phyloP scores from a whole-genome alignment of 2,113 vertebrate species.

The Maccullochella peelii region DNA sequence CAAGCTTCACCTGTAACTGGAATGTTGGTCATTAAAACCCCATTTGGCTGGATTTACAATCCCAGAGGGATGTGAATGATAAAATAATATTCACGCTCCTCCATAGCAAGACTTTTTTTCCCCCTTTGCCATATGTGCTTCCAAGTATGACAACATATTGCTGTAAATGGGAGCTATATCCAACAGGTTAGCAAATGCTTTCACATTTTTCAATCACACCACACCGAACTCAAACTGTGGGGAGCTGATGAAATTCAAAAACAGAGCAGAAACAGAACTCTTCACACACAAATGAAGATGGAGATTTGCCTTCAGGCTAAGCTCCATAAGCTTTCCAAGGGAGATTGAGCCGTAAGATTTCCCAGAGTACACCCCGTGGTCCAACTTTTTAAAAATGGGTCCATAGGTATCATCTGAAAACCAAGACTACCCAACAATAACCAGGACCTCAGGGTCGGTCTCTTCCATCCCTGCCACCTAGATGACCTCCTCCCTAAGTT shows the following conservation, averaged over 20 bases:
- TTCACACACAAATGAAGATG: conserved; percentile 7
- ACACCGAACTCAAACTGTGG: neutral
- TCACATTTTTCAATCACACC: neutral
- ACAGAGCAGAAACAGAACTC: neutral
- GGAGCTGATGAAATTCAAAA: conserved; percentile 17
- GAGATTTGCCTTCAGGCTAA: conserved; percentile 7
- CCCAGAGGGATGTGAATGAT: neutral
- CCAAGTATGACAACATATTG: neutral
- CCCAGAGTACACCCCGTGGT: neutral
- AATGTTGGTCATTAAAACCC: neutral
- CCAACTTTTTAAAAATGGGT: neutral
- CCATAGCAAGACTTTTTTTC: neutral
- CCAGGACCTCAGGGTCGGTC: neutral
- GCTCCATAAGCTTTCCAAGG: neutral
- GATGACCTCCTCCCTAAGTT: neutral
- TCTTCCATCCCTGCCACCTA: neutral
- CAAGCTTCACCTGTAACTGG: neutral
- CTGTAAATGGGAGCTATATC: neutral
- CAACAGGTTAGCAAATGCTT: neutral
- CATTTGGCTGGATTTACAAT: neutral
- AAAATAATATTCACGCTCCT: neutral
- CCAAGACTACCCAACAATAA: neutral
- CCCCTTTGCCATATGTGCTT: neutral
- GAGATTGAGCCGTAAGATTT: neutral
- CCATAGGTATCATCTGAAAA: neutral